Evolutionary conservation across 1,140 invertebrate species (phyloP).

Genomic region (Cotesia typhae): DNA sequence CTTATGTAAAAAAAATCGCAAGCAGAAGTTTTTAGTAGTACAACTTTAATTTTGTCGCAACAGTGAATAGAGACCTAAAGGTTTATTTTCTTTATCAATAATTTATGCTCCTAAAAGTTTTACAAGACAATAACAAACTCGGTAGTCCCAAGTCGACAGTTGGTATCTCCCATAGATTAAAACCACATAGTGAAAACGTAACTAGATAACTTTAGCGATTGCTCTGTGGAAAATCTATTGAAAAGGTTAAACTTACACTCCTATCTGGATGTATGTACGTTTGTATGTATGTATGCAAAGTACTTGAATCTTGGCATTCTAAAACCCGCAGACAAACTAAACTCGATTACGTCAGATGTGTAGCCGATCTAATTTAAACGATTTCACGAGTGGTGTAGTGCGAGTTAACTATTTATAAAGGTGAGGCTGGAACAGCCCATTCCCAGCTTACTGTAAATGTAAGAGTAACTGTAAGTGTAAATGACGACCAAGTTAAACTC

Average conservation of each 20-base stretch:
- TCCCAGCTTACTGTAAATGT: not conserved
- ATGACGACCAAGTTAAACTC: not conserved
- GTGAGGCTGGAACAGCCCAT: conserved; percentile 29
- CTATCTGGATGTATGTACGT: not conserved
- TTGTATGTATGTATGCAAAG: not conserved
- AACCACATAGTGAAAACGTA: conserved; percentile 28
- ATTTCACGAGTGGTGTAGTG: conserved; percentile 10
- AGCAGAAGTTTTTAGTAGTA: no score
- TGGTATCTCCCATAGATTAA: conserved; percentile 27
- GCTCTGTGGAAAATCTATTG: no score
- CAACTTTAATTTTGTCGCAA: conserved; percentile 5
- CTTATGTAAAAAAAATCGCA: no score
- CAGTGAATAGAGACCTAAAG: not conserved
- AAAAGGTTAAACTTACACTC: no score
- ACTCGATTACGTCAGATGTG: conserved; percentile 35
- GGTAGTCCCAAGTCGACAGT: not conserved
- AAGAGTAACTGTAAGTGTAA: no score
- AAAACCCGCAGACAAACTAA: conserved; percentile 18
- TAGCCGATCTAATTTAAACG: conserved; percentile 38
- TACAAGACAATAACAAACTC: conserved; percentile 4
- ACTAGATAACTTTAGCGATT: conserved; percentile 29
- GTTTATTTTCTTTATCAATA: no score
- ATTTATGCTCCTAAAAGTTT: not conserved
- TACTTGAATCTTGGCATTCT: not conserved
- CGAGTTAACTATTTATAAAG: conserved; percentile 11